Base-by-base conservation (phyloP, 1,140 invertebrate genomes). In the Bombus consobrinus region DNA sequence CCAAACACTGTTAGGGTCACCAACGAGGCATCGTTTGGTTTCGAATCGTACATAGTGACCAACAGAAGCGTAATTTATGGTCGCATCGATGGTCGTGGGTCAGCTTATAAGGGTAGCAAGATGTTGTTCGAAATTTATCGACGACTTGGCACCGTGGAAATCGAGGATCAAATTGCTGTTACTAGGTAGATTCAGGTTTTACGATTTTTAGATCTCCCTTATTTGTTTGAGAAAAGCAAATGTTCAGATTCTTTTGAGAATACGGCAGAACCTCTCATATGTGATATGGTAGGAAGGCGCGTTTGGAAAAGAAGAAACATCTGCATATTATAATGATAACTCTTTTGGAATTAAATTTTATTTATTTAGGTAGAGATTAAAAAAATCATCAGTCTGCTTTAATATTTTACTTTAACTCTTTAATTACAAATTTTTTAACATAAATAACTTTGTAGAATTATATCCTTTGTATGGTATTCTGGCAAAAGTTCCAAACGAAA, bases 21-120 rank as follows among this genome's bases (percentile, higher is more conserved):
- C 15, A 95, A 97, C 43, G 91, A 93, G 28, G 96, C 95, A 83
- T 87, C 89, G 37, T 92, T 96, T 28, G 95, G 95, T 41, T 97
- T 96, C 95, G 94, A 96, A 47, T 95, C 95, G 64, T 97, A 97
- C 90, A 91, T 97, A 88, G 94, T 96, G 4, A 96, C 96, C 53
- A 95, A 96, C 39, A 93, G 95, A 66, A 95, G 95, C 64, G 95
- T 97, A 53, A 96, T 97, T 62, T 96, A 96, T 88, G 96, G 95
- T 1, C 93, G 93, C 64, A 96, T 97, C 89, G 97, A 97, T 93
- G 97, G 96, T 3, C 94, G 97, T 81, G 97, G 97, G 25, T 96
- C 96, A 62, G 95, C 96, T 22, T 96, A 95, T 71, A 95, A 96
- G 88, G 97, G 97, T 28, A 96, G 96, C 82, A 95, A 96, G 53